Conservation (phyloP, 2,888 invertebrate species). For the Cheilosia pagana region DNA sequence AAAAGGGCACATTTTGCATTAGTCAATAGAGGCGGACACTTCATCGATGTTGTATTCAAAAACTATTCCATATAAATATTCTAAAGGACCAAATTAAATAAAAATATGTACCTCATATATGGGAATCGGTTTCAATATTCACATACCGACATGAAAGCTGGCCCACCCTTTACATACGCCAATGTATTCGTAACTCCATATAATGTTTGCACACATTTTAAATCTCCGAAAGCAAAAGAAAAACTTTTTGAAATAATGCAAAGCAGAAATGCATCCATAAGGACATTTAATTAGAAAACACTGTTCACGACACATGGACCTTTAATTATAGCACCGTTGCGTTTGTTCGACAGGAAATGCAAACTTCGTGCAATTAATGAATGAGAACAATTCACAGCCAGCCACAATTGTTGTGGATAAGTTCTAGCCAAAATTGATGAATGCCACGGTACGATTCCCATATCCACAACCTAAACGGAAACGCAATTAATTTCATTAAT, state of each 20-base stretch:
- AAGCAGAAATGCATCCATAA: constrained; percentile 15
- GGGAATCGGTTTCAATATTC: no score
- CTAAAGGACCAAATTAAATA: no score
- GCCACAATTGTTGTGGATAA: constrained; percentile 65
- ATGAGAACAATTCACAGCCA: constrained; percentile 60
- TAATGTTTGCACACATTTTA: no score
- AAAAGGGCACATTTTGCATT: no score
- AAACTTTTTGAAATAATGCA: constrained; percentile 1
- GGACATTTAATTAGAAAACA: constrained; percentile 57
- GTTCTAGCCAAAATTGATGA: constrained; percentile 61
- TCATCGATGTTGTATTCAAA: no score
- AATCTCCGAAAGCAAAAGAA: neutral
- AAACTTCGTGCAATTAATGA: constrained; percentile 65
- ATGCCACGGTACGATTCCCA: constrained; percentile 16
- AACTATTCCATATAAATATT: no score
- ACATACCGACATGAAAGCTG: no score
- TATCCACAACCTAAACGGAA: constrained; percentile 16
- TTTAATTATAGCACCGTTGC: constrained; percentile 51
- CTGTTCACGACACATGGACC: constrained; percentile 52
- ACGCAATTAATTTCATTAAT: constrained; percentile 29
- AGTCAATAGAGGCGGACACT: no score
- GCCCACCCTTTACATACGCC: no score
- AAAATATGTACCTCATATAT: no score
- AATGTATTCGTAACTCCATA: no score
- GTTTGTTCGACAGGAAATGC: constrained; percentile 40